These are phyloP conservation scores for Ophion obscuratus DNA, from an alignment of 2,888 invertebrate species.

Conservation along the genomic window DNA sequence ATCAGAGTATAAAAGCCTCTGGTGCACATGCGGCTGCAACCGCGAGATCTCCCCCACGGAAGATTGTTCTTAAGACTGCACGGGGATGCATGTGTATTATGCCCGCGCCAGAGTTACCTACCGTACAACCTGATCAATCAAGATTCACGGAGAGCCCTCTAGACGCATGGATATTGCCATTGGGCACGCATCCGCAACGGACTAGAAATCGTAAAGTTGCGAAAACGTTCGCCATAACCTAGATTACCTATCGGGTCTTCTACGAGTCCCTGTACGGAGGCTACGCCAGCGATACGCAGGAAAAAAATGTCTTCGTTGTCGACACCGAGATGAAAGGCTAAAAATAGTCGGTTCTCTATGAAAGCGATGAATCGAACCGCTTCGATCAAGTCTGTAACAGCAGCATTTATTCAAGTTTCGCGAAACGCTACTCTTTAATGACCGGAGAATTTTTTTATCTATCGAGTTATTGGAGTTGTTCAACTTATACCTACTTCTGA, in stretches of 20 bases:
- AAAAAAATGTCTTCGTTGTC: neutral
- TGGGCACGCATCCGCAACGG: conserved; percentile 49
- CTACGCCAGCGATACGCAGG: neutral
- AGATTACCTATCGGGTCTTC: conserved; percentile 29
- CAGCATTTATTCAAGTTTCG: neutral
- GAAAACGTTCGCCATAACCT: conserved; percentile 26
- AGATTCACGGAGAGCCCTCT: conserved; percentile 28
- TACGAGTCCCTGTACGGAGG: neutral
- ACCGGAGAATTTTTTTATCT: neutral
- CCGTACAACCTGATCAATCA: conserved; percentile 33
- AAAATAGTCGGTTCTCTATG: neutral
- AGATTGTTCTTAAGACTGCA: conserved; percentile 47
- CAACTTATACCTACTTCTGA: neutral
- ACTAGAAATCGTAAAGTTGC: conserved; percentile 34
- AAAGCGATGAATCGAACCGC: neutral
- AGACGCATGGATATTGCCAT: conserved; percentile 46
- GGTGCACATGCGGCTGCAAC: conserved; percentile 45
- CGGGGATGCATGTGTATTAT: conserved; percentile 49
- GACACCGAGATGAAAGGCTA: neutral
- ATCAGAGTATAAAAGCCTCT: conserved; percentile 11
- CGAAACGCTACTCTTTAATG: neutral
- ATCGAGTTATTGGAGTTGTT: neutral
- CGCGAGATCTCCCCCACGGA: conserved; percentile 32
- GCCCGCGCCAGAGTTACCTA: conserved; percentile 38
- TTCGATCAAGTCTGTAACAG: neutral